These are phyloP conservation scores for Galemys pyrenaicus DNA, from an alignment of 2,113 vertebrate species.

Conservation along the genomic window DNA sequence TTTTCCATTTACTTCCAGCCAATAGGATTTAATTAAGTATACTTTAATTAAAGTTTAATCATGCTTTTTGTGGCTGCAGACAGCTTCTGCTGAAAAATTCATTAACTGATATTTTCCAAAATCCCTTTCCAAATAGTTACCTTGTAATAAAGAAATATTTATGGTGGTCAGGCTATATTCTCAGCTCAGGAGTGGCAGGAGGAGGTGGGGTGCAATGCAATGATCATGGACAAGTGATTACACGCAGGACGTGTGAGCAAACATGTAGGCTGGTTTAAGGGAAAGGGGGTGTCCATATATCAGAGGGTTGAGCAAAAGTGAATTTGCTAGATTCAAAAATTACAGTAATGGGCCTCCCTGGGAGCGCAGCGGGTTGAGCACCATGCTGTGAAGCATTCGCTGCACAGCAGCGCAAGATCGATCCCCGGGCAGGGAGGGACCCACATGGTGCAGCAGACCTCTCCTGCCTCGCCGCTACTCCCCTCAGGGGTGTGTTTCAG, in stretches of 20 bases:
- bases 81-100: slow-evolving; percentile 48
- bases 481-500: no score
- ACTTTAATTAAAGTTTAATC: slow-evolving; percentile 80
- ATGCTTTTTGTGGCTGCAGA: slow-evolving; percentile 40
- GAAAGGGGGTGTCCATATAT: neutral
- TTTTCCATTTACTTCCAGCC: slow-evolving; percentile 70
- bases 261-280: neutral
- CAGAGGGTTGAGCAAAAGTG: neutral
- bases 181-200: neutral
- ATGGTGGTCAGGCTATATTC: neutral
- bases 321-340: neutral
- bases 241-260: neutral
- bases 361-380: no score
- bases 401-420: no score
- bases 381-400: no score
- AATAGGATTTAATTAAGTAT: slow-evolving; percentile 78
- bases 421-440: no score
- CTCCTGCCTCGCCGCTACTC: no score
- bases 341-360: no score
- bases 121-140: slow-evolving; percentile 60
- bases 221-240: neutral
- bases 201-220: neutral
- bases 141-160: slow-evolving; percentile 62
- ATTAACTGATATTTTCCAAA: slow-evolving; percentile 65
- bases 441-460: no score